Base-by-base conservation (phyloP, 2,888 invertebrate species). In the Sinodicranocentrus sp. region DNA sequence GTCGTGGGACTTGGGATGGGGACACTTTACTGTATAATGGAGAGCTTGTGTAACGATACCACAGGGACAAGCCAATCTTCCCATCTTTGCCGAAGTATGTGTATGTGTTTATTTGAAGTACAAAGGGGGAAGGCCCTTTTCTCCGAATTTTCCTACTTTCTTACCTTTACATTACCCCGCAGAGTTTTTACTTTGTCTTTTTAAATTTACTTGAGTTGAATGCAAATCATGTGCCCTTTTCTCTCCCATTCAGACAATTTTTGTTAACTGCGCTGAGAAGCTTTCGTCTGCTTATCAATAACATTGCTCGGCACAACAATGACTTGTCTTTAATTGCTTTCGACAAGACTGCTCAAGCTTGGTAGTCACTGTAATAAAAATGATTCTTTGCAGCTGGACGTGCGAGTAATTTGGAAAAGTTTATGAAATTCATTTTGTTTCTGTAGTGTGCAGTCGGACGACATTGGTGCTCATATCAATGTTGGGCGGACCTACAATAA, bases 381-480 rank as follows among this genome's bases (percentile, higher is more conserved):
- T 25, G 23, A 23, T 57, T 21, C 13, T 23, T 57, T 25, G n/a
- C n/a, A 3, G 15, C 48, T 10, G 33, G 8, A 44, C 6, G 52
- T 17, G 52, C 1, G 19, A 33, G 33, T 10, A 33, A 33, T 33
- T 33, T 33, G 33, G 10, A 33, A 10, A 33, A 48, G 15, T 48
- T 17, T 52, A 17, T 52, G 19, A 2, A 52, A 52, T 52, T 52
- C 19, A n/a, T 26, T 73, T 71, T 65, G 57, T 80, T 72, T 67
- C 88, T 89, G 25, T 89, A 92, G 94, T 90, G 97, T 98, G 8
- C 98, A 98, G 91, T 95, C 95, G 15, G 98, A 98, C 90, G 98
- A 98, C 90, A 97, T 98, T 63, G 98, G 98, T 0, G 98, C 98
- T 3, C 97, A 98, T 90, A 98, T 98, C 89, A 98, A 98, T 91